These are phyloP conservation scores for Acronicta aceris DNA, from an alignment of 2,888 invertebrate species.

Conservation along the genomic window DNA sequence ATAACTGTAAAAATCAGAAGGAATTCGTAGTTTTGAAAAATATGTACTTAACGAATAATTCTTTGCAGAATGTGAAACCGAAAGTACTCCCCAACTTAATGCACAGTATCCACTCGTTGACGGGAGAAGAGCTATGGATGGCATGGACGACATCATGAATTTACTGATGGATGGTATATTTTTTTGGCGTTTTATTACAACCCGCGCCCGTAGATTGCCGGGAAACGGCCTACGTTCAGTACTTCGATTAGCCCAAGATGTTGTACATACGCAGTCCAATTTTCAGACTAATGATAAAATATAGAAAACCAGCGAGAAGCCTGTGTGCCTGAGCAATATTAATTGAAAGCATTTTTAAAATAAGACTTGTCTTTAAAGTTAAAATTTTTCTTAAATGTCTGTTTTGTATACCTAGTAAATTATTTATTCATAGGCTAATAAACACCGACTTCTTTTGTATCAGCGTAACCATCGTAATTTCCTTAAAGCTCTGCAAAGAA, in stretches of 20 bases:
- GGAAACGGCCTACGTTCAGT: constrained; percentile 10
- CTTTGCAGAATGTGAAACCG: constrained; percentile 18
- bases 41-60: background rate
- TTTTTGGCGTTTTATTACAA: background rate
- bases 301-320: background rate
- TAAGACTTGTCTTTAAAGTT: background rate
- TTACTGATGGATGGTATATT: constrained; percentile 29
- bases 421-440: background rate
- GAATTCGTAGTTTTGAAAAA: no score
- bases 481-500: background rate
- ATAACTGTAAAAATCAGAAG: no score
- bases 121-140: background rate
- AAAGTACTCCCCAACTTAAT: background rate
- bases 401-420: constrained; percentile 1
- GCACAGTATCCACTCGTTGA: background rate
- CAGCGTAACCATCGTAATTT: background rate
- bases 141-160: constrained; percentile 18
- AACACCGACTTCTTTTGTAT: background rate
- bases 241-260: background rate
- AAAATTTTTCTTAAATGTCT: background rate
- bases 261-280: background rate
- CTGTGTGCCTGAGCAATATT: background rate
- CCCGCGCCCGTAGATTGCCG: background rate
- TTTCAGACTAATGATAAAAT: background rate
- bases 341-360: background rate